Percentiles rank a stretch among this genome's conserved stretches.
These are phyloP conservation scores for Enteromius radiatus DNA, from an alignment of 2,797 vertebrate species.

Conservation along the genomic window DNA sequence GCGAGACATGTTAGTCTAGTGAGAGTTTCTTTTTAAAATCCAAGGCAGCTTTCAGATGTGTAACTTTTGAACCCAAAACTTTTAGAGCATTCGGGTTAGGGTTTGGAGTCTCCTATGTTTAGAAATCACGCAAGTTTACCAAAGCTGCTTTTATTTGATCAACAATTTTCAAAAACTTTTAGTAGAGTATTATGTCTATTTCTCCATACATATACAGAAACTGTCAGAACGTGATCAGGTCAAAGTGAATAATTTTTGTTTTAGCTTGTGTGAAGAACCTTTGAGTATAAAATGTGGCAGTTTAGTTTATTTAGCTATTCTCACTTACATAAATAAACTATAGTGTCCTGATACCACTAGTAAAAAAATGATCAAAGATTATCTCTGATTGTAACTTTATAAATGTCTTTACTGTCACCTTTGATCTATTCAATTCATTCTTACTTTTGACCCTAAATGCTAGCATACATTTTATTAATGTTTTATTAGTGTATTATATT, in stretches of 20 bases:
- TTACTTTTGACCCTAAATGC: background rate
- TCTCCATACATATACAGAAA: background rate
- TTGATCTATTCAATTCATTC: background rate
- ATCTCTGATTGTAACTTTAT: no score
- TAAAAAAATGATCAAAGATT: background rate
- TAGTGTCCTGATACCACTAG: background rate
- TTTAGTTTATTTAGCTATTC: background rate
- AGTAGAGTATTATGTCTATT: background rate
- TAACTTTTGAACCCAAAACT: constrained; percentile 25
- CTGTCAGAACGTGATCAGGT: background rate
- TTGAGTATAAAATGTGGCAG: background rate
- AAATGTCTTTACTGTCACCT: background rate
- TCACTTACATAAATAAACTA: background rate
- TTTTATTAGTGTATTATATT: background rate
- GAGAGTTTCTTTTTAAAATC: constrained; percentile 1
- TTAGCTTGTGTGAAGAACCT: background rate
- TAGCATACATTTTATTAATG: background rate
- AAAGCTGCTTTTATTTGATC: background rate
- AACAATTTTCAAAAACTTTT: background rate
- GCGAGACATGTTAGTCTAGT: background rate
- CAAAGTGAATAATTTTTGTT: background rate
- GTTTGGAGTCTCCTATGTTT: background rate
- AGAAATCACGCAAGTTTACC: no score
- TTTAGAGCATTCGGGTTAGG: background rate
- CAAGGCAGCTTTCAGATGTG: background rate